Conservation (phyloP, 1,140 invertebrate genomes). For the Leguminivora glycinivorella region DNA sequence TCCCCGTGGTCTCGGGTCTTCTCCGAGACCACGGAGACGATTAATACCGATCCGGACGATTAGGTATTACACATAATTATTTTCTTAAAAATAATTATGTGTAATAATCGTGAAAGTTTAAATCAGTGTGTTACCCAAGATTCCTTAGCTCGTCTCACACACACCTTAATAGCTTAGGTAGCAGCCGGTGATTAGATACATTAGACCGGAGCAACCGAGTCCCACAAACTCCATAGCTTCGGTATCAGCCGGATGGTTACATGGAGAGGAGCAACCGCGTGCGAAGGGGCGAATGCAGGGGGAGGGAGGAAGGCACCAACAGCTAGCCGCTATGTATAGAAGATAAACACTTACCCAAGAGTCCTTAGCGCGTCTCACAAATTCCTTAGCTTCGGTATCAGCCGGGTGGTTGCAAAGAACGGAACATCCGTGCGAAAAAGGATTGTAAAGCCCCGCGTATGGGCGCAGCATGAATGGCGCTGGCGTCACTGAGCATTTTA, state of each 20-base stretch:
- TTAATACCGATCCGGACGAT: too few relatives aligned
- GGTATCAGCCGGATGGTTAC: slow-evolving; percentile 88
- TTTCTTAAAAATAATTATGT: too few relatives aligned
- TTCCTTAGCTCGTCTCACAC: slow-evolving; percentile 85
- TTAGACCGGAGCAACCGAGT: too few relatives aligned
- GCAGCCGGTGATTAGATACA: too few relatives aligned
- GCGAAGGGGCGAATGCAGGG: slow-evolving; percentile 90
- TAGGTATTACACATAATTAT: too few relatives aligned
- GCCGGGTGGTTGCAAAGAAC: slow-evolving; percentile 90
- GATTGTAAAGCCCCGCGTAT: slow-evolving; percentile 88
- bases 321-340: too few relatives aligned
- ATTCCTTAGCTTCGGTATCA: slow-evolving; percentile 85
- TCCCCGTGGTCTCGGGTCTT: too few relatives aligned
- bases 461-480: slow-evolving; percentile 85
- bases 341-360: slow-evolving; percentile 79
- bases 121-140: slow-evolving; percentile 85
- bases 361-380: slow-evolving; percentile 85
- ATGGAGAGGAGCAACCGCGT: slow-evolving; percentile 87
- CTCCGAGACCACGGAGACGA: too few relatives aligned
- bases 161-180: too few relatives aligned
- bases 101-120: too few relatives aligned
- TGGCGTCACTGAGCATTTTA: slow-evolving; percentile 72
- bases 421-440: slow-evolving; percentile 87
- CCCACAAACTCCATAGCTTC: slow-evolving; percentile 85
- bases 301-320: too few relatives aligned